These are phyloP conservation scores for Melanotaenia parkinsoni DNA, from an alignment of 2,797 vertebrate genomes.

Conservation along the genomic window DNA sequence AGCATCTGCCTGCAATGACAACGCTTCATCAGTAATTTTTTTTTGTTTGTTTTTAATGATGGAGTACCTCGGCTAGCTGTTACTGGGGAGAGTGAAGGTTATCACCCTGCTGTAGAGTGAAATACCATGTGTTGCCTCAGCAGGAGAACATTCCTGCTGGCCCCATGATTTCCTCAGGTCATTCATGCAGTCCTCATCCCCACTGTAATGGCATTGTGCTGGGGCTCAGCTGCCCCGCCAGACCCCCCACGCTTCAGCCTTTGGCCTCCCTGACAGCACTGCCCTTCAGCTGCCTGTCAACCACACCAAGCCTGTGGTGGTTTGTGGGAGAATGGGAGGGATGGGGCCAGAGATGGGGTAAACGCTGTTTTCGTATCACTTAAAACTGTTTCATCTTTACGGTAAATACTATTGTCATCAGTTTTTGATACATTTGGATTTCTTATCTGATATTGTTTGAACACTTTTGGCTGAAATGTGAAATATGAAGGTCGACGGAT, in stretches of 20 bases:
- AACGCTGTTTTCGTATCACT: conserved; percentile 13
- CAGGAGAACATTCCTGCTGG: conserved; percentile 90
- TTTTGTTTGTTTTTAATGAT: conserved; percentile 54
- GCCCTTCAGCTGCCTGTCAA: conserved; percentile 76
- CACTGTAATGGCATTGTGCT: conserved; percentile 82
- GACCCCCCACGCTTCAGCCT: conserved; percentile 71
- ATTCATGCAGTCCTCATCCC: conserved; percentile 79
- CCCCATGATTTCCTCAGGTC: conserved; percentile 85
- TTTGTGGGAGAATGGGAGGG: conserved; percentile 38
- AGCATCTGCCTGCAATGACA: conserved; percentile 41
- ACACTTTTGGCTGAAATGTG: neutral
- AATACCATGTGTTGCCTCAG: conserved; percentile 91
- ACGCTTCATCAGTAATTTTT: conserved; percentile 42
- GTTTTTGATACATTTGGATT: neutral
- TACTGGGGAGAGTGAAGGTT: conserved; percentile 70
- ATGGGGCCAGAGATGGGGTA: conserved; percentile 26
- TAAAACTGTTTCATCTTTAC: neutral
- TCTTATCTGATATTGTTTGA: neutral
- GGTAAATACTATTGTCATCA: neutral
- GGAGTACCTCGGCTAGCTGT: conserved; percentile 62
- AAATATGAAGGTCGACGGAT: neutral
- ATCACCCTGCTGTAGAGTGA: conserved; percentile 77
- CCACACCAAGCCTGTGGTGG: conserved; percentile 35
- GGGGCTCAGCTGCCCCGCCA: conserved; percentile 60
- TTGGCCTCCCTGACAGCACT: conserved; percentile 72